Evolutionary conservation across 2,888 invertebrate species (phyloP).

Genomic region (Lacanobia oleracea): DNA sequence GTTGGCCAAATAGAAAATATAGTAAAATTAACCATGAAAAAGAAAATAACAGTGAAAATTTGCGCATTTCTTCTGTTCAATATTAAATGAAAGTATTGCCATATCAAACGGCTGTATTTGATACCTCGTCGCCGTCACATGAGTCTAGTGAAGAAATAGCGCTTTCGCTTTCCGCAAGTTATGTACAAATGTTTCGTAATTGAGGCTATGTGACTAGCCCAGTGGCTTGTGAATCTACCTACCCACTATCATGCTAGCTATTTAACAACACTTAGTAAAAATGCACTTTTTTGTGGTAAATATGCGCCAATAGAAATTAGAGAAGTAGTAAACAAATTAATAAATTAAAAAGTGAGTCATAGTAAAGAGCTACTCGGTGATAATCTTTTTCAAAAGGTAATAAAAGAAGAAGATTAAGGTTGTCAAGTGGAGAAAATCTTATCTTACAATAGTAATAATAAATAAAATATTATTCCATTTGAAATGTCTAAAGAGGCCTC

Average conservation of each 20-base stretch:
- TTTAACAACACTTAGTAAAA: slow-evolving; percentile 49
- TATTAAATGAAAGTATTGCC: slow-evolving; percentile 32
- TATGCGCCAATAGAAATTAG: neutral
- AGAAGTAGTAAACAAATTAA: neutral
- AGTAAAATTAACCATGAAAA: neutral
- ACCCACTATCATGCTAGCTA: slow-evolving; percentile 56
- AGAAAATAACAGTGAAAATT: neutral
- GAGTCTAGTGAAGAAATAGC: slow-evolving; percentile 87
- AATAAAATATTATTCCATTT: no score
- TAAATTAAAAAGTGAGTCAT: neutral
- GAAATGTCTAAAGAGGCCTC: no score
- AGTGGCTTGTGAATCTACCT: slow-evolving; percentile 78
- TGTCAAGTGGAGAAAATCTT: neutral
- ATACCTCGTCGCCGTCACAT: slow-evolving; percentile 73
- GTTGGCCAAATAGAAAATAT: neutral
- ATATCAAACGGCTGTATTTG: slow-evolving; percentile 61
- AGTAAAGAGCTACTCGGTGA: neutral
- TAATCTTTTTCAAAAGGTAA: neutral
- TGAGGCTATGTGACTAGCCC: slow-evolving; percentile 86
- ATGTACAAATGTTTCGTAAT: slow-evolving; percentile 88
- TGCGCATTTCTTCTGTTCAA: slow-evolving; percentile 5
- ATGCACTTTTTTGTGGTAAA: slow-evolving; percentile 12
- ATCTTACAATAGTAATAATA: neutral
- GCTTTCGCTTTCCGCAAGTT: slow-evolving; percentile 89
- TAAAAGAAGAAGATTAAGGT: neutral